Evolutionary conservation across 2,113 vertebrate genomes (phyloP), one percentile per base, ranked within the genome.

Genomic region (Ptilonorhynchus violaceus): DNA sequence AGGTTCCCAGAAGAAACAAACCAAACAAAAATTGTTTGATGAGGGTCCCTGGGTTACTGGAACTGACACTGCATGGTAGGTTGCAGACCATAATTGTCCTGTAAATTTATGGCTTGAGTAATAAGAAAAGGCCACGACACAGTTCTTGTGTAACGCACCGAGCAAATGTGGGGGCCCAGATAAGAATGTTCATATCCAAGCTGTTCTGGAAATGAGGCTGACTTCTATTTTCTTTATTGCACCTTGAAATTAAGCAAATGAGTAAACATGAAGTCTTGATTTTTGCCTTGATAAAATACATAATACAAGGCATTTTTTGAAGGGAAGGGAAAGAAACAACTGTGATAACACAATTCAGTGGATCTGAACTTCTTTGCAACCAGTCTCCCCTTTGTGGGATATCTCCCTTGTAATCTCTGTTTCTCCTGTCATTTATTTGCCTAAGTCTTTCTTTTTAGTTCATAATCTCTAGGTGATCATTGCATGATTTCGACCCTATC

Each of bases 101-200:
- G 60, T 72, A 78, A 94, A 95, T 97, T 91, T 96, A 95, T 37
- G 4, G 25, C 64, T 75, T 68, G 30, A 66, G 52, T 92, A 95
- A 75, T 93, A 79, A 62, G 92, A 88, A 81, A 74, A 84, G 53
- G 74, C 74, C 73, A 22, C 68, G 59, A 15, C 10, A n/a, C 9
- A 52, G 59, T 46, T 89, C 66, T 56, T 2, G 0, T 31, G 35
- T 64, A 91, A 67, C 4, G 3, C 42, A 63, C 23, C 1, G 1
- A 75, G 49, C 20, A 69, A 84, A 24, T 18, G 39, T 50, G 69
- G 69, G 91, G 62, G 73, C 75, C 27, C 83, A 68, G 47, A 64
- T 78, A 91, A 91, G 39, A 49, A 89, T 87, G 64, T 69, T 85
- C 47, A 33, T 28, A 27, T 21, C 41, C 49, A 52, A 87, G 49